Conservation (phyloP, 2,113 vertebrate genomes). For the Oceanites oceanicus region DNA sequence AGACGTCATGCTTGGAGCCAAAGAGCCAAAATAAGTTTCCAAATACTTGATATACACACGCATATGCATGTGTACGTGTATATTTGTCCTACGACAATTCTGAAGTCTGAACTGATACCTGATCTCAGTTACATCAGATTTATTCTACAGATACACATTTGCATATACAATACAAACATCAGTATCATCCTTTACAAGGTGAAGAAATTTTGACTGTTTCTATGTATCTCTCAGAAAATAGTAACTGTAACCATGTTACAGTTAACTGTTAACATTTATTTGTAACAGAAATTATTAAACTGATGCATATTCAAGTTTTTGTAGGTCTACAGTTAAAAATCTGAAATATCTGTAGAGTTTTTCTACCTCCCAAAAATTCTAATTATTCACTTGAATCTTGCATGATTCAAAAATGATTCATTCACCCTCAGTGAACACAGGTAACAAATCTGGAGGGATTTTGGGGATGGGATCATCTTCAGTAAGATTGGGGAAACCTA, state of each 20-base stretch:
- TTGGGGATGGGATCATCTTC: neutral
- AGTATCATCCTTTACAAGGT: neutral
- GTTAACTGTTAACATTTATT: neutral
- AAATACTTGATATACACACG: neutral
- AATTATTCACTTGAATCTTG: neutral
- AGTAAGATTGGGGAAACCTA: neutral
- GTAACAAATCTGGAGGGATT: neutral
- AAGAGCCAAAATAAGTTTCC: neutral
- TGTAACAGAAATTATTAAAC: neutral
- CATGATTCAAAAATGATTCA: neutral
- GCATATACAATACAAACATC: neutral
- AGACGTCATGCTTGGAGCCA: neutral
- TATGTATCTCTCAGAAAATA: neutral
- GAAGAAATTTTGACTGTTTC: neutral
- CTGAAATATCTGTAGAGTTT: neutral
- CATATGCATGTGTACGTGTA: accelerated
- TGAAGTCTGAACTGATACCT: neutral
- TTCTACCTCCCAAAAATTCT: neutral
- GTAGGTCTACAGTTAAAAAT: neutral
- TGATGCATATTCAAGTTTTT: neutral
- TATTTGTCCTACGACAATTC: neutral
- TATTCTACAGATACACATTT: neutral
- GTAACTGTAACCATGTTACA: neutral
- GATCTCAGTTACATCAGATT: neutral
- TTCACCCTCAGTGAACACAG: neutral